Evolutionary conservation across 2,797 vertebrate genomes (phyloP).

Genomic region (Rhabdomys pumilio): DNA sequence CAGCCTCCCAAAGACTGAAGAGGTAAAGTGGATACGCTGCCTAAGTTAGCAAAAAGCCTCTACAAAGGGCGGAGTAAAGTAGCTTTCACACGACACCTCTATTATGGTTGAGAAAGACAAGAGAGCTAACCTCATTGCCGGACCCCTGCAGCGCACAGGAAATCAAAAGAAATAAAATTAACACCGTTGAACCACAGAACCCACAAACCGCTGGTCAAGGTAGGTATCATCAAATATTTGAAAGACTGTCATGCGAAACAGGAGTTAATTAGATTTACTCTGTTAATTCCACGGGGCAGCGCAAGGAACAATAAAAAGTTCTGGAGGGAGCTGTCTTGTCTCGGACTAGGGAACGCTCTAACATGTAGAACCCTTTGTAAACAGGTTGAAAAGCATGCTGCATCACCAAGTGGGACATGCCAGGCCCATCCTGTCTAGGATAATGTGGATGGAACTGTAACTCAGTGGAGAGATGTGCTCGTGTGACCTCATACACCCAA

Average conservation of each 20-base stretch:
- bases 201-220: constrained; percentile 55
- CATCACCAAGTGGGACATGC: neutral
- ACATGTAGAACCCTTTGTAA: neutral
- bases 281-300: constrained; percentile 68
- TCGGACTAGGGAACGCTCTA: neutral
- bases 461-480: neutral
- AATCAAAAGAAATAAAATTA: constrained; percentile 78
- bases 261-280: constrained; percentile 79
- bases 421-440: neutral
- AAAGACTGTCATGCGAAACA: constrained; percentile 77
- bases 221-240: constrained; percentile 76
- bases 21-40: neutral
- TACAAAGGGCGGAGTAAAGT: neutral
- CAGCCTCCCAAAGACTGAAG: neutral
- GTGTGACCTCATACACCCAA: neutral
- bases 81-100: constrained; percentile 16
- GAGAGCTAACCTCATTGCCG: neutral
- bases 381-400: neutral
- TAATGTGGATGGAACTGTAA: neutral
- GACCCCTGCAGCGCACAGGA: constrained; percentile 38
- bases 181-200: constrained; percentile 14
- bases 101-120: neutral
- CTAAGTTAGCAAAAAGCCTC: constrained; percentile 16
- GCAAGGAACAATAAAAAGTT: constrained; percentile 72
- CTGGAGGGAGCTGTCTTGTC: constrained; percentile 35